These are phyloP conservation scores for Solenopsis fugax DNA, from an alignment of 1,140 invertebrate species.

Conservation along the genomic window DNA sequence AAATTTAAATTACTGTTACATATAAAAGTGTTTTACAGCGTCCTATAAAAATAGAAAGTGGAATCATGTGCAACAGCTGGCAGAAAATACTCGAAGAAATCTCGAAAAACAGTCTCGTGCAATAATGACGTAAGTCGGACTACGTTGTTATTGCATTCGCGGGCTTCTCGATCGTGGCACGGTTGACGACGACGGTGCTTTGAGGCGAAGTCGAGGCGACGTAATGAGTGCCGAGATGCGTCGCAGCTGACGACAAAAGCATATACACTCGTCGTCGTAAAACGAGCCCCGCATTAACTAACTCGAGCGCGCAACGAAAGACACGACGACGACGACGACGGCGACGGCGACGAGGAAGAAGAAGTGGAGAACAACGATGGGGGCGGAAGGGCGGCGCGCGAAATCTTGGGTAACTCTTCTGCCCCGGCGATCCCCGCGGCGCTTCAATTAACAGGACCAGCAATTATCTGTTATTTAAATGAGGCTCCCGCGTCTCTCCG, in stretches of 20 bases:
- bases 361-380: conserved; percentile 26
- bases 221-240: conserved; percentile 56
- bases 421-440: conserved; percentile 76
- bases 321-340: conserved; percentile 36
- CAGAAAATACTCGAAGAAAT: background rate
- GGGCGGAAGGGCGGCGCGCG: conserved; percentile 68
- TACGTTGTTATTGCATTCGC: conserved; percentile 39
- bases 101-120: conserved; percentile 13
- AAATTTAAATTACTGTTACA: background rate
- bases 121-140: conserved; percentile 19
- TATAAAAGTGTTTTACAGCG: background rate
- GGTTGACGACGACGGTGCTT: conserved; percentile 35
- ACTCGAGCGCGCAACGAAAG: conserved; percentile 59
- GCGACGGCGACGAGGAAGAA: background rate
- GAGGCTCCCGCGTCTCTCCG: conserved; percentile 73
- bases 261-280: conserved; percentile 57
- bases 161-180: conserved; percentile 18
- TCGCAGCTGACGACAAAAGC: conserved; percentile 60
- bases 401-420: conserved; percentile 82
- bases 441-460: conserved; percentile 84
- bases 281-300: conserved; percentile 60
- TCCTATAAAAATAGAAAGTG: background rate
- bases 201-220: conserved; percentile 51
- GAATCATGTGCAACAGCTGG: background rate
- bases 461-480: conserved; percentile 86